Base-by-base conservation (phyloP, 2,888 invertebrate species). In the Coleophora deauratella region DNA sequence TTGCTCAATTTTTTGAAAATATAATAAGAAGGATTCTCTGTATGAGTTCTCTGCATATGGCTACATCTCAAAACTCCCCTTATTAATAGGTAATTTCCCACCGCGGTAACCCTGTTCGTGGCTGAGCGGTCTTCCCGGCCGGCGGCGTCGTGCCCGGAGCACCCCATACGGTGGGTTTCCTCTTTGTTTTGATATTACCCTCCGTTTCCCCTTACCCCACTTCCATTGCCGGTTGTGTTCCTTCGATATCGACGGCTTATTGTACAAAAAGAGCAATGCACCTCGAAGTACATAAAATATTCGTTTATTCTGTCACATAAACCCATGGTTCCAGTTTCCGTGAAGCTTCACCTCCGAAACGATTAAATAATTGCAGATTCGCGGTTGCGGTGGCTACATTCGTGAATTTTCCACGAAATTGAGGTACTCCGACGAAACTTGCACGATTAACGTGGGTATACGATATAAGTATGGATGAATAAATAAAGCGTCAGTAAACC, bases 301-400 rank as follows among this genome's bases (percentile, higher is more conserved):
- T 21, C 21, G 21, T 21, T 21, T 21, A 6, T 3, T 6, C 3
- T 21, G 21, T 21, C 21, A 6, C 6, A 21, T 6, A 21, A 21
- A 21, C 21, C 21, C 21, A 21, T 21, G 21, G 21, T 21, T 21
- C 54, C 67, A 66, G 72, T 75, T 73, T 74, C 69, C 71, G 70
- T 65, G 52, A 62, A 71, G 68, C 60, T 74, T 74, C 73, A 78
- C 73, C 70, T 76, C 71, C 58, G 72, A 76, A 75, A 74, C 74
- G 74, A 75, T 77, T 72, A 76, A 79, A 80, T 80, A 76, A 79
- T 75, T 72, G 73, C 68, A 75, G 72, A 73, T 66, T 69, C 71
- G 71, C 62, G 73, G 73, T 72, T 65, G 64, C 57, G 55, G 64
- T 49, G 59, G 52, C 68, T 60, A 68, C 61, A 65, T 72, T 74